Base-by-base conservation (phyloP, 1,140 invertebrate genomes). In the Cecropterus lyciades region DNA sequence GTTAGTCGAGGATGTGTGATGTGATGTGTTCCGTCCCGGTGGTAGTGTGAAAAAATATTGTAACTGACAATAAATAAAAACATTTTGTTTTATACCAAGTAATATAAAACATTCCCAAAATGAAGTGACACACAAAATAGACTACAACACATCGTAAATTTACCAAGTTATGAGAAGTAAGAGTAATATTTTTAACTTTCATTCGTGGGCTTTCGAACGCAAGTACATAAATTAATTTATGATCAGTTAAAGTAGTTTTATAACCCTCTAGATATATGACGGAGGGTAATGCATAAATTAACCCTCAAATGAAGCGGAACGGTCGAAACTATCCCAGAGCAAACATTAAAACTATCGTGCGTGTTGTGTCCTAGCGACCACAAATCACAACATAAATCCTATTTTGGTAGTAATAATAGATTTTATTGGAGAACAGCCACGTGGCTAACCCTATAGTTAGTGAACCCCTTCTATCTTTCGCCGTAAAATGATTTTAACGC, bases 321-420 rank as follows among this genome's bases (percentile, higher is more conserved):
- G 53, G 67, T 71, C 64, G 46, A 70, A 69, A 69, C 53, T 77
- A 73, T 74, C 70, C 60, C 65, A 77, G 14, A 13, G 59, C 45
- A 64, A 55, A 70, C 73, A 72, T 75, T 76, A 67, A 60, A 82
- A 85, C 73, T 82, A 78, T 37, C 74, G 75, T 79, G 75, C 75
- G 62, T 64, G 62, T 64, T 30, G 72, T 73, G 59, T 72, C 74
- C 67, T 76, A 75, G 74, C 69, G 65, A 82, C 77, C 76, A 78
- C 70, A 79, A 78, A 79, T 84, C 75, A 81, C 60, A 80, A 80
- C 69, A 68, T 60, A 67, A 73, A 72, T 77, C 67, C 80, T 77
- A 74, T 37, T 63, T 63, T 52, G 70, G 65, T 53, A 16, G 43
- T 48, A 49, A 65, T 74, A 72, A 69, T 67, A 65, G 62, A 67